Base-by-base conservation (phyloP, 2,113 vertebrate genomes). In the Crotalus horridus region DNA sequence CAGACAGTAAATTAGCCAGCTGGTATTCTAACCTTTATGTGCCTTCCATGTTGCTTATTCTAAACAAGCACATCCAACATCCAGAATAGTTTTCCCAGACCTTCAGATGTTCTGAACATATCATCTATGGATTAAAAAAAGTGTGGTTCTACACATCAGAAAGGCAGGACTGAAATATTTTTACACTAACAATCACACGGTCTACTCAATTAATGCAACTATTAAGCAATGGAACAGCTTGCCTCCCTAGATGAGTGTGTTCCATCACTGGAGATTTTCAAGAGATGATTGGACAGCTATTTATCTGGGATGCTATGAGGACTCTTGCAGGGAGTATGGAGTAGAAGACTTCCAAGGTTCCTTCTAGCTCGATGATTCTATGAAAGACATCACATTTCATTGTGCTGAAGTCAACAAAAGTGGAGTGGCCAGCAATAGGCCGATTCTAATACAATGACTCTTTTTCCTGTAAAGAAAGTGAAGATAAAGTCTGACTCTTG, bases 11-110 rank as follows among this genome's bases (percentile, higher is more conserved):
- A 96, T 90, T 92, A 95, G 90, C 89, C 95, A 94, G 89, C 43
- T 93, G 94, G 96, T 92, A 96, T 96, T 94, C 94, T 5, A 15
- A 95, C 96, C 92, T 94, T 95, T 95, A 95, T 96, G 96, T 95
- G 92, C 90, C 39, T 0, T 96, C 95, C 96, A 94, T 92, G 91
- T 95, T 69, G 85, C 88, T 59, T 87, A 3, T 21, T 58, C 64
- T 20, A 87, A 86, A 87, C 81, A 43, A 20, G 53, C 89, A 88
- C 69, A 90, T 33, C 64, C 64, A 74, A 74, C 33, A 81, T 81
- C 69, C 69, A 81, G 15, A 81, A 33, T 13, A 33, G n/a, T 33
- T 74, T 74, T 3, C 69, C 69, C 69, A 74, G 1, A 74, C 13
- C n/a, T 74, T 13, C 64, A 74, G 69, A 13, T 64, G 11, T 29